Conservation (phyloP, 2,888 invertebrate species). For the Galerucella nymphaeae region DNA sequence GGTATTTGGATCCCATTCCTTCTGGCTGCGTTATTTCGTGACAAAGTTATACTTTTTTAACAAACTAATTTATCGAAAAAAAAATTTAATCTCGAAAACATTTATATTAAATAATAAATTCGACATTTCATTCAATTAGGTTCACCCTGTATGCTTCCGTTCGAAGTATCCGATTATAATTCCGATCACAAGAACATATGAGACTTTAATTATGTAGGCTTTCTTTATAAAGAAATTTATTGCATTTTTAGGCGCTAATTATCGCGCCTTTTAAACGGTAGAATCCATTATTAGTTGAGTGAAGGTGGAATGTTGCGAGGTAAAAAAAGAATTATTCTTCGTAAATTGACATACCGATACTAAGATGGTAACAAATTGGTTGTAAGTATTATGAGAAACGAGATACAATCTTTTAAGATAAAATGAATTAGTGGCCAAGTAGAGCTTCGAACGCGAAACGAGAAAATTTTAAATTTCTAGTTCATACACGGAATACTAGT, state of each 20-base stretch:
- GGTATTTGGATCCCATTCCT: no score
- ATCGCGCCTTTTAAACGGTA: slow-evolving; percentile 35
- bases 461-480: background rate
- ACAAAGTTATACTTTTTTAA: no score
- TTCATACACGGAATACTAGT: background rate
- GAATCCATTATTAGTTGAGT: slow-evolving; percentile 31
- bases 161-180: slow-evolving; percentile 47
- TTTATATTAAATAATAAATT: background rate
- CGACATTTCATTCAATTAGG: background rate
- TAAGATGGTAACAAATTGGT: slow-evolving; percentile 33
- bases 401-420: slow-evolving; percentile 18
- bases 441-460: slow-evolving; percentile 2
- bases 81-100: no score
- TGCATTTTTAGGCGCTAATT: slow-evolving; percentile 31
- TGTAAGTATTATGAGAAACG: slow-evolving; percentile 13
- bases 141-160: slow-evolving; percentile 11
- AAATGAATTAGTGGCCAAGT: slow-evolving; percentile 9
- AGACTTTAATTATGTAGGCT: slow-evolving; percentile 50
- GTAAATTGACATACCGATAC: slow-evolving; percentile 29
- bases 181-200: slow-evolving; percentile 48
- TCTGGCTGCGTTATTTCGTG: no score
- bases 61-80: no score
- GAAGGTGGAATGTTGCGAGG: slow-evolving; percentile 17
- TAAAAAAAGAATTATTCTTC: slow-evolving; percentile 21
- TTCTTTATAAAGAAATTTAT: slow-evolving; percentile 41